Base-by-base conservation (phyloP, 2,797 vertebrate genomes). In the Microcaecilia unicolor region DNA sequence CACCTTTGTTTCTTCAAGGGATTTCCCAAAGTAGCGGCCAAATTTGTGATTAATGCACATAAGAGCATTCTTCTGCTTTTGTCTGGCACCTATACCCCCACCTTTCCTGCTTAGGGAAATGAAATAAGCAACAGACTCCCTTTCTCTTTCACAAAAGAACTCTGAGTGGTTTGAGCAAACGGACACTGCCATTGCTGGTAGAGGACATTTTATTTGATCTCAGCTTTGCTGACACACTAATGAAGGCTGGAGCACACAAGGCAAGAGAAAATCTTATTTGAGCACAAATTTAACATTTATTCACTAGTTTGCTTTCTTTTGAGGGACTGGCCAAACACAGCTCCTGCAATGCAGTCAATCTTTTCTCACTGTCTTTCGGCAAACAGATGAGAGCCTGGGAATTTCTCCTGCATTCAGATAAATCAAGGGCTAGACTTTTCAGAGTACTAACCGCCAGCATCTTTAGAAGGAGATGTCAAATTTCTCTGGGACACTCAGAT, bases 341-440 rank as follows among this genome's bases (percentile, higher is more conserved):
- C 34, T 14, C 37, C 38, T 18, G 41, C 36, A 49, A 38, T 18
- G 30, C 4, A 15, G 38, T 50, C 42, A 52, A 31, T 40, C 51
- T 49, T 52, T 54, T 45, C 50, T 58, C 34, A 14, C 37, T 30
- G 55, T 27, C 39, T 53, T 47, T 63, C 31, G 23, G 58, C 68
- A 76, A 77, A 77, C 51, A 70, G 34, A 55, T 28, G 31, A 9
- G 9, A 64, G 58, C 50, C 58, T 61, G 56, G 54, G 69, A 70
- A 78, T 54, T 56, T 44, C 51, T 62, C 40, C n/a, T 21, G 15
- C 7, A 7, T 31, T 36, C 35, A 51, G 47, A 68, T 55, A 64
- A 58, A 59, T 47, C 44, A 62, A 46, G 48, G 50, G 42, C 16
- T 15, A 39, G 37, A 25, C 30, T 10, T 12, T 52, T 47, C 27